Conservation (phyloP, 2,113 vertebrate genomes). For the Rhegmatorhina hoffmannsi region DNA sequence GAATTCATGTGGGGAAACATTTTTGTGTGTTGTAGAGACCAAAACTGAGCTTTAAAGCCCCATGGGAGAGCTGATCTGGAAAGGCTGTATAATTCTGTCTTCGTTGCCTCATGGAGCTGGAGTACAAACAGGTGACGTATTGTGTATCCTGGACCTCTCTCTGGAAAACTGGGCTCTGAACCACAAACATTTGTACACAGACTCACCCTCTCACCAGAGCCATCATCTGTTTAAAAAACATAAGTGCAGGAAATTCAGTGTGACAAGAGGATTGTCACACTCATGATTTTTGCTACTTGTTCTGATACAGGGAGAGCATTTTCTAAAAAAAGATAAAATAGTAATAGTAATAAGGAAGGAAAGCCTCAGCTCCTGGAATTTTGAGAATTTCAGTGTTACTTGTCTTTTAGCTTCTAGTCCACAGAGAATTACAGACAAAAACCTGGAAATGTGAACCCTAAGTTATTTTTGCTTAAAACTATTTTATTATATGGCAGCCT, state of each 20-base stretch:
- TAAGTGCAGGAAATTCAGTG: constrained; percentile 2
- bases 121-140: constrained; percentile 67
- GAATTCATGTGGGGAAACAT: constrained; percentile 62
- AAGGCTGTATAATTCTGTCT: constrained; percentile 57
- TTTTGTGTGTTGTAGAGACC: constrained; percentile 36
- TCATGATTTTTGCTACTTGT: not conserved
- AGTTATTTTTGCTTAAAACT: not conserved
- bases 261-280: constrained; percentile 30
- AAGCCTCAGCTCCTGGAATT: not conserved
- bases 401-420: not conserved
- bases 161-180: constrained; percentile 64
- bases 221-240: constrained; percentile 19
- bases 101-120: constrained; percentile 57
- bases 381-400: not conserved
- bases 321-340: not conserved
- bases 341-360: not conserved
- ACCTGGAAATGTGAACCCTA: not conserved
- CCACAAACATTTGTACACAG: constrained; percentile 63
- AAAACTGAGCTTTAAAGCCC: constrained; percentile 40
- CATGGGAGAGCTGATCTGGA: constrained; percentile 50
- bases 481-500: not conserved
- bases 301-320: not conserved
- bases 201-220: constrained; percentile 45
- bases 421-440: not conserved
- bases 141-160: constrained; percentile 64